Base-by-base conservation (phyloP, 92 coral and sea anemone species). In the Actinernus sp. region DNA sequence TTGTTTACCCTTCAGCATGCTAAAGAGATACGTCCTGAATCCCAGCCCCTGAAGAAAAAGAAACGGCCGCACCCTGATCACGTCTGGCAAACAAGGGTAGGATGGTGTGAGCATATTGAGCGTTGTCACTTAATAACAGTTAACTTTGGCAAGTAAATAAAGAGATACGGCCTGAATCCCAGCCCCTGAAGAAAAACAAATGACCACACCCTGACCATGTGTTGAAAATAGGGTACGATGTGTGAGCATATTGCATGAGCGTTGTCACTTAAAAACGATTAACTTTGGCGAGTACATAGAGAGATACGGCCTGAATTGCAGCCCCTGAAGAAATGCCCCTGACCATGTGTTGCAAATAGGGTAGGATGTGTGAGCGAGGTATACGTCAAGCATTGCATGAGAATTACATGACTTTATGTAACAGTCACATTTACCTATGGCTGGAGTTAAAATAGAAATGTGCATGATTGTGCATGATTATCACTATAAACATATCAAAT, bases 41-140 rank as follows among this genome's bases (percentile, higher is more conserved):
- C 78, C 4, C 27, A 70, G 33, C 29, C 78, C 0, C 33, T 43
- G 0, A 70, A 70, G 67, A 55, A 56, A 70, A 11, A 55, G 18
- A 81, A 73, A 43, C 32, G 31, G 8, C 34, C 80, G 17, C 75
- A 63, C 60, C 86, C 89, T 33, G 74, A 65, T 33, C 78, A 84
- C 60, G 83, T 94, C 57, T 94, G 89, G 61, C 88, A 87, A 63
- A 78, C 98, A 61, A 79, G 85, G 71, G 98, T 94, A 49, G 76
- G 98, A 38, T 0, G 29, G 3, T n/a, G 44, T 40, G 25, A 25
- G 10, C 16, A 23, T 13, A 6, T 1, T 25, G 44, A 17, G 0
- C 18, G 22, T 34, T 11, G n/a, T n/a, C n/a, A n/a, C n/a, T n/a
- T n/a, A n/a, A n/a, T n/a, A n/a, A n/a, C n/a, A n/a, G n/a, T n/a